phyloP scores from a whole-genome alignment of 23 tunicate genomes.

The Corella eumyota region DNA sequence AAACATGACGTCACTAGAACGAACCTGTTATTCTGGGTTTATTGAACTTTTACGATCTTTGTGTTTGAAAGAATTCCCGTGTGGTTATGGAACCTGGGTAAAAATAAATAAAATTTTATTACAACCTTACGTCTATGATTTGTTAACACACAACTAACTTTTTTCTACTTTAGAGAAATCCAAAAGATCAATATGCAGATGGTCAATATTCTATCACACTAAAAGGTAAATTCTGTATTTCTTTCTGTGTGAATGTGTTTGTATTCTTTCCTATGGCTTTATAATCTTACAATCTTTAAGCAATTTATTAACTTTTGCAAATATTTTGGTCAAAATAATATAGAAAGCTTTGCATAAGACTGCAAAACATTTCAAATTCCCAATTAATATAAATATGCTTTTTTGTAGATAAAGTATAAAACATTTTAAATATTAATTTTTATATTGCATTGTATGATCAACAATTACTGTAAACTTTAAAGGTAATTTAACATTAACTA shows the following conservation, averaged over 20 bases:
- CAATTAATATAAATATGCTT: neutral
- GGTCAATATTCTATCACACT: conserved; percentile 55
- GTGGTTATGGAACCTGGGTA: conserved; percentile 85
- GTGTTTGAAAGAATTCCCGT: conserved; percentile 61
- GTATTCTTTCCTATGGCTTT: too few species aligned
- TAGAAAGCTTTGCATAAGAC: too few species aligned
- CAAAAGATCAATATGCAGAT: conserved; percentile 55
- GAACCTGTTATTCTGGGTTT: conserved; percentile 27
- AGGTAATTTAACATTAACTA: neutral
- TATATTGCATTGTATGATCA: neutral
- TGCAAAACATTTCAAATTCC: neutral
- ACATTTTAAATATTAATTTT: too few species aligned
- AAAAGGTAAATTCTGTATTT: conserved; percentile 25
- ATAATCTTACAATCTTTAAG: too few species aligned
- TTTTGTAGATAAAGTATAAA: neutral
- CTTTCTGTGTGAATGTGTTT: too few species aligned
- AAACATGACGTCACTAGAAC: too few species aligned
- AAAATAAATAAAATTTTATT: conserved; percentile 1
- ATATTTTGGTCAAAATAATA: too few species aligned
- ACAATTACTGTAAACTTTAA: neutral
- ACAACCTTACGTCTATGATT: too few species aligned
- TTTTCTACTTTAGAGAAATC: conserved; percentile 41
- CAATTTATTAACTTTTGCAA: too few species aligned
- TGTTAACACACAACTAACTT: neutral
- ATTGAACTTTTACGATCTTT: conserved; percentile 23